Evolutionary conservation across 2,113 vertebrate genomes (phyloP).

Genomic region (Argyrosomus japonicus): DNA sequence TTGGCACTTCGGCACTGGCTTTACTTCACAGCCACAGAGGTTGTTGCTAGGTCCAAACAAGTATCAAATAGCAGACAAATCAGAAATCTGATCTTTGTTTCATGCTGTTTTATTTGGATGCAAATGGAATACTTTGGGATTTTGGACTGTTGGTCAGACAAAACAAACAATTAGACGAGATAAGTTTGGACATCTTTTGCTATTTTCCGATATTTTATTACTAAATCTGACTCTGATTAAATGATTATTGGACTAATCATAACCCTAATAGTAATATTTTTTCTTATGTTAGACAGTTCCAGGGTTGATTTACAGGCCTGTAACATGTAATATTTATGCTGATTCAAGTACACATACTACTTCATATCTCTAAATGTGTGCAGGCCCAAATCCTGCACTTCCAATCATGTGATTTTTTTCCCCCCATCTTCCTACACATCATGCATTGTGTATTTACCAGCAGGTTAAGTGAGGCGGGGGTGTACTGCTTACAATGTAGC

Average conservation of each 20-base stretch:
- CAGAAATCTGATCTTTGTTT: neutral
- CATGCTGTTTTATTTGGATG: neutral
- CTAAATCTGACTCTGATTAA: neutral
- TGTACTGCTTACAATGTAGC: slow-evolving; percentile 11
- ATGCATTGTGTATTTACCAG: slow-evolving; percentile 26
- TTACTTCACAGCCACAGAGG: too few relatives aligned
- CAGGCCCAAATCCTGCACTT: neutral
- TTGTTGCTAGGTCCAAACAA: too few relatives aligned
- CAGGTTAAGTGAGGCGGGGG: slow-evolving; percentile 5
- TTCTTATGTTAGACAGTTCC: neutral
- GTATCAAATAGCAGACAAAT: too few relatives aligned
- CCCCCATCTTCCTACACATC: slow-evolving; percentile 12
- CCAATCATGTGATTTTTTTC: slow-evolving; percentile 5
- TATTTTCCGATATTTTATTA: neutral
- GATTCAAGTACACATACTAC: neutral
- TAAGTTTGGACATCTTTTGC: neutral
- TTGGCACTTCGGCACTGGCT: too few relatives aligned
- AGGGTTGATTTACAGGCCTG: too few relatives aligned
- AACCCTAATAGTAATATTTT: neutral
- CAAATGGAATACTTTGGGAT: neutral
- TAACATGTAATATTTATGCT: neutral
- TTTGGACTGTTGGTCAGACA: neutral
- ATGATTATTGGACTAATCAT: neutral
- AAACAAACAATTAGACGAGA: neutral
- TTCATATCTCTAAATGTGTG: neutral